Evolutionary conservation across 2,888 invertebrate species (phyloP).

Genomic region (Ellobium chinense): DNA sequence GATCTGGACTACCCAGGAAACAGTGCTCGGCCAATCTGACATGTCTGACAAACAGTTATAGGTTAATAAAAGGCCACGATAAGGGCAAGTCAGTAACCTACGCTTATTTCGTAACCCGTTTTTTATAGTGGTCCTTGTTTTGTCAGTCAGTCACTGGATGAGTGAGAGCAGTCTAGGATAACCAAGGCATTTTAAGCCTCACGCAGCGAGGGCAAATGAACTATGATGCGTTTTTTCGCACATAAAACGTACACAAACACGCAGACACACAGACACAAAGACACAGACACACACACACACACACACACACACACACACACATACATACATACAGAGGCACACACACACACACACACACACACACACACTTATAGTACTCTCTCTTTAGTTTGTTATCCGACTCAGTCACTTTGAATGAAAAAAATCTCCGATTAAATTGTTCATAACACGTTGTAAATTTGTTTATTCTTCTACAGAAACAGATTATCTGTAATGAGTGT

Average conservation of each 20-base stretch:
- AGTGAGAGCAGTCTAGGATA: too few relatives aligned
- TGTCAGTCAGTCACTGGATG: too few relatives aligned
- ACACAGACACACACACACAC: background rate
- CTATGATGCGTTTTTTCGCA: too few relatives aligned
- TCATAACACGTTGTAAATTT: too few relatives aligned
- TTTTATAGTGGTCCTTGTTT: too few relatives aligned
- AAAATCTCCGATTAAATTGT: too few relatives aligned
- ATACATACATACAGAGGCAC: background rate
- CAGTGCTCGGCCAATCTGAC: background rate
- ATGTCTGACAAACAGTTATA: conserved; percentile 17
- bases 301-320: background rate
- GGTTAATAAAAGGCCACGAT: conserved; percentile 20
- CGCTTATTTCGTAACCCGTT: too few relatives aligned
- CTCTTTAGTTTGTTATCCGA: background rate
- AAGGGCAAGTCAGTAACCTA: too few relatives aligned
- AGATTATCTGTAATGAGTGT: background rate
- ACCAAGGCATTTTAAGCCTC: too few relatives aligned
- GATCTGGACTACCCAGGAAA: background rate
- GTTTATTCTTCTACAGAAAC: too few relatives aligned
- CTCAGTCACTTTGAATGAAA: background rate
- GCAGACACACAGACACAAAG: background rate
- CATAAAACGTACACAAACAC: background rate
- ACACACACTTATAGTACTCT: background rate
- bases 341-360: background rate
- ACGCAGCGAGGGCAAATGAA: too few relatives aligned